Percentiles rank a stretch among this genome's conserved stretches.
phyloP scores from a whole-genome alignment of 2,113 vertebrate genomes.

The Seriola aureovittata region DNA sequence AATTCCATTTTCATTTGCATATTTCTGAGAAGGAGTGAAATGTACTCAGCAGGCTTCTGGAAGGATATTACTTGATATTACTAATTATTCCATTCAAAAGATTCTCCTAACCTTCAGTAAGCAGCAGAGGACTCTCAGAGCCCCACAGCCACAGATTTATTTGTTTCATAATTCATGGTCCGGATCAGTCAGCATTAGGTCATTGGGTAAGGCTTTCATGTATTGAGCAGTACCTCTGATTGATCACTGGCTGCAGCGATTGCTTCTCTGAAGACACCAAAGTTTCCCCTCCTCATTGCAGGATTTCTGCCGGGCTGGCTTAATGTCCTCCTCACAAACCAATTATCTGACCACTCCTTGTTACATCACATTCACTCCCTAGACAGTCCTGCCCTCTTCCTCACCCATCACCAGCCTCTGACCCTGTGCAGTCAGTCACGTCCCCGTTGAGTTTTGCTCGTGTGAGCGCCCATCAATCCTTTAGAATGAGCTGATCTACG shows the following conservation, averaged over 20 bases:
- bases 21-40: slow-evolving; percentile 22
- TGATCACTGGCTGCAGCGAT: slow-evolving; percentile 48
- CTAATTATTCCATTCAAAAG: slow-evolving; percentile 30
- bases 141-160: slow-evolving; percentile 62
- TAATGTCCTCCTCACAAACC: slow-evolving; percentile 42
- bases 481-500: background rate
- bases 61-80: slow-evolving; percentile 16
- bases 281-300: slow-evolving; percentile 6
- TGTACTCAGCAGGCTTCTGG: background rate
- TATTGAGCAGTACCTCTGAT: slow-evolving; percentile 57
- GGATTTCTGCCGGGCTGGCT: slow-evolving; percentile 12
- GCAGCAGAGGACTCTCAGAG: slow-evolving; percentile 34
- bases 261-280: slow-evolving; percentile 34
- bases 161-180: slow-evolving; percentile 75
- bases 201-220: slow-evolving; percentile 51
- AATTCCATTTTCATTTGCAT: slow-evolving; percentile 52
- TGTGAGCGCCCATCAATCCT: slow-evolving; percentile 6
- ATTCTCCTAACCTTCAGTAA: slow-evolving; percentile 2
- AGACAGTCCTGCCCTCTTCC: background rate
- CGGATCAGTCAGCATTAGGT: slow-evolving; percentile 61
- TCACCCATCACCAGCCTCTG: background rate
- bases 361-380: background rate
- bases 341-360: slow-evolving; percentile 14
- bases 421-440: slow-evolving; percentile 1
- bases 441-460: slow-evolving; percentile 16